phyloP scores from a whole-genome alignment of 2,797 vertebrate genomes.

The Hybognathus amarus region DNA sequence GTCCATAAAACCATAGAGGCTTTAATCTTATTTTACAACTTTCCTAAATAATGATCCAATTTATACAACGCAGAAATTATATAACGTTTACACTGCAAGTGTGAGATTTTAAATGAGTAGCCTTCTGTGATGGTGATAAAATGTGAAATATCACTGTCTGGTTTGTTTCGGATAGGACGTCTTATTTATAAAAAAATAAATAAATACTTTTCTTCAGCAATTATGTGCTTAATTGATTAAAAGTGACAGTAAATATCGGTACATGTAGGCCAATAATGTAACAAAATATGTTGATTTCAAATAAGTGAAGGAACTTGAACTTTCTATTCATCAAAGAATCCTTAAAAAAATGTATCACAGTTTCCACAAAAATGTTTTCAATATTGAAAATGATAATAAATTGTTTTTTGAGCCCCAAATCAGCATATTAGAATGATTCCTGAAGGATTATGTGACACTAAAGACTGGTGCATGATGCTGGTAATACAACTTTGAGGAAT shows the following conservation, averaged over 20 bases:
- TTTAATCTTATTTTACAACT: constrained; percentile 11
- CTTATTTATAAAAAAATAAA: no score
- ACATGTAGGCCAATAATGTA: not conserved
- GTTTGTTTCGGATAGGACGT: not conserved
- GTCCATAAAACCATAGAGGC: constrained; percentile 15
- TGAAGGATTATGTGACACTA: not conserved
- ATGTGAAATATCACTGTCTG: constrained; percentile 9
- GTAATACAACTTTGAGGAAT: not conserved
- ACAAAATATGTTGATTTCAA: not conserved
- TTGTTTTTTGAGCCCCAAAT: not conserved
- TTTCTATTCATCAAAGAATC: not conserved
- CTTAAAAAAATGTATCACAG: no score
- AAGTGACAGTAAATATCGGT: not conserved
- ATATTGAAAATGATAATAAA: not conserved
- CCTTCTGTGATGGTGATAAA: constrained; percentile 40
- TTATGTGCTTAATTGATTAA: not conserved
- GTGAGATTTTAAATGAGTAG: constrained; percentile 23
- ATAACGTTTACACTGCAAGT: constrained; percentile 25
- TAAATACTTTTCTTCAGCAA: not conserved
- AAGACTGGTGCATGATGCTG: not conserved
- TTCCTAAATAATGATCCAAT: not conserved
- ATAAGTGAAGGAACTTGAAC: not conserved
- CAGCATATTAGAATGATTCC: not conserved
- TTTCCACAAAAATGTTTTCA: not conserved
- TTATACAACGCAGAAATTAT: constrained; percentile 15